phyloP scores from a whole-genome alignment of 1,140 invertebrate genomes.

The Drosophila lacertosa region DNA sequence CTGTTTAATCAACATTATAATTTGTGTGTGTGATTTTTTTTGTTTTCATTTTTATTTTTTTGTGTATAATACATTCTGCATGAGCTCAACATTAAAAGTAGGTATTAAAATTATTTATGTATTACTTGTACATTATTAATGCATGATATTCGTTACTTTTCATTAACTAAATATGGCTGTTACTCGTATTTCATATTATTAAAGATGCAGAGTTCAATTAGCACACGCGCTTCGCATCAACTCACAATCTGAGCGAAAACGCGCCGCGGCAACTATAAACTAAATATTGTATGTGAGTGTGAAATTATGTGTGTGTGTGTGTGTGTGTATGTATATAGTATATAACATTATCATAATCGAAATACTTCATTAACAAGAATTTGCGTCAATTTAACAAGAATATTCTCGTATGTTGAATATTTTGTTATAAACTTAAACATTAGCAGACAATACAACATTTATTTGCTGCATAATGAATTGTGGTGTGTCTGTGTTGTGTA shows the following conservation, averaged over 20 bases:
- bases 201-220: slow-evolving; percentile 19
- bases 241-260: slow-evolving; percentile 29
- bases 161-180: slow-evolving; percentile 83
- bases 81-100: slow-evolving; percentile 54
- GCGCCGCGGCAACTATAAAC: slow-evolving; percentile 1
- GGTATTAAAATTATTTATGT: slow-evolving; percentile 66
- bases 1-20: slow-evolving; percentile 18
- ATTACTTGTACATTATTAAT: slow-evolving; percentile 71
- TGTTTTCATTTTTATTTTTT: slow-evolving; percentile 35
- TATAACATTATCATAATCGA: slow-evolving; percentile 63
- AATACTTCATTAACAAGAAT: slow-evolving; percentile 74
- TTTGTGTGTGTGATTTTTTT: too few relatives aligned
- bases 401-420: slow-evolving; percentile 27
- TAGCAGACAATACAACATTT: slow-evolving; percentile 24
- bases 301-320: background rate
- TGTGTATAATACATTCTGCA: slow-evolving; percentile 66
- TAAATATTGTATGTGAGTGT: slow-evolving; percentile 19
- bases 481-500: slow-evolving; percentile 24
- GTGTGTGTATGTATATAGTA: slow-evolving; percentile 20
- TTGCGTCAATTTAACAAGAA: slow-evolving; percentile 72
- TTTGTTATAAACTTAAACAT: slow-evolving; percentile 28
- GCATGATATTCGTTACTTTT: slow-evolving; percentile 65
- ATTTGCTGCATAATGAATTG: slow-evolving; percentile 44
- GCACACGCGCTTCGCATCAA: slow-evolving; percentile 19
- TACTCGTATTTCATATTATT: slow-evolving; percentile 53